Percentiles rank a stretch among this genome's conserved stretches.
Conservation (phyloP, 1,140 invertebrate genomes). For the Aporrectodea caliginosa region DNA sequence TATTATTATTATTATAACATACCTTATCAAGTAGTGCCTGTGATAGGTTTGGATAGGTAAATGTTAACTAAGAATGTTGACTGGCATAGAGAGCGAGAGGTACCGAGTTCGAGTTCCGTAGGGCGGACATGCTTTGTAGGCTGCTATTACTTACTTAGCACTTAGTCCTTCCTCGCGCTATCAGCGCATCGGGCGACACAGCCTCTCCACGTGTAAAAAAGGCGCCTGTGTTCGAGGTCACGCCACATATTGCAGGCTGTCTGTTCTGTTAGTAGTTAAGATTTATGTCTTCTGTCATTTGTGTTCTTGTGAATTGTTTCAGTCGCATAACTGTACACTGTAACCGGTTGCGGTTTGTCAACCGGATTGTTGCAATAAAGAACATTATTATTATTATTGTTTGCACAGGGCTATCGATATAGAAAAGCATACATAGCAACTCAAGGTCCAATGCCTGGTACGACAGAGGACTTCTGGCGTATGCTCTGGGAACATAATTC, state of each 20-base stretch:
- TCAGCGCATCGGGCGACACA: no score
- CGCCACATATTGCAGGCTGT: not conserved
- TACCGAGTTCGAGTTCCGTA: no score
- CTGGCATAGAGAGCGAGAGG: no score
- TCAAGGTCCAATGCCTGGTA: conserved; percentile 92
- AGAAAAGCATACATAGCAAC: conserved; percentile 91
- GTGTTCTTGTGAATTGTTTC: not conserved
- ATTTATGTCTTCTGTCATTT: not conserved
- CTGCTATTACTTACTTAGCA: no score
- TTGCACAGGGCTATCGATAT: conserved; percentile 79
- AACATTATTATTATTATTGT: not conserved
- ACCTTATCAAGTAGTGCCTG: no score
- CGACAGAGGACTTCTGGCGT: conserved; percentile 94
- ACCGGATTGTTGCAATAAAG: not conserved
- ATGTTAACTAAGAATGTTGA: no score
- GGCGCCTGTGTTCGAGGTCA: not conserved
- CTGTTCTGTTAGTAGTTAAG: not conserved
- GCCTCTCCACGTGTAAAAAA: not conserved
- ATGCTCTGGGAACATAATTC: conserved; percentile 99
- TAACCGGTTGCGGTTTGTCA: not conserved
- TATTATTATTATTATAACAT: no score
- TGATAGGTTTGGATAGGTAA: no score
- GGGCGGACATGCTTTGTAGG: no score
- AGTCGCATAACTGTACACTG: not conserved
- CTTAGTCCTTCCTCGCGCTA: no score